Percentiles rank a stretch among this genome's conserved stretches.
phyloP scores from a whole-genome alignment of 2,113 vertebrate genomes.

The Hyperopisus bebe region DNA sequence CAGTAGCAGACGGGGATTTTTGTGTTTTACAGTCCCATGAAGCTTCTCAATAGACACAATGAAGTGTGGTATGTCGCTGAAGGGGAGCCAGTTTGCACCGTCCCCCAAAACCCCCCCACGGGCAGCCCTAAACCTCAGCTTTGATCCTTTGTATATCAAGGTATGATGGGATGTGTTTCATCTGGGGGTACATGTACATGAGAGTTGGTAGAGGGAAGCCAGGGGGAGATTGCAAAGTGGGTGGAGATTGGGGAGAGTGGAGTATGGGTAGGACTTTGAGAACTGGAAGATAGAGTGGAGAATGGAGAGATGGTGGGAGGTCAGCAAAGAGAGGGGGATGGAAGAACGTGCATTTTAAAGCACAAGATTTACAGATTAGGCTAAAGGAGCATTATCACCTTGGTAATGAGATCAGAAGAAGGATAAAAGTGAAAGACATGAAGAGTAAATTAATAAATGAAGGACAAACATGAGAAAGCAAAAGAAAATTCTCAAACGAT shows the following conservation, averaged over 20 bases:
- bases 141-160: neutral
- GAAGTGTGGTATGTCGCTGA: slow-evolving; percentile 66
- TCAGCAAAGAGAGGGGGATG: neutral
- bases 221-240: neutral
- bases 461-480: neutral
- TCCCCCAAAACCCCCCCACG: slow-evolving; percentile 28
- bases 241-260: neutral
- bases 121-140: slow-evolving; percentile 43
- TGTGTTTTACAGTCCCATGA: slow-evolving; percentile 56
- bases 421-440: neutral
- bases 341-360: neutral
- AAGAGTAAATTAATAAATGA: neutral
- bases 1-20: slow-evolving; percentile 3
- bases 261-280: neutral
- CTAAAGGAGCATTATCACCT: neutral
- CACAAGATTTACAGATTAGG: neutral
- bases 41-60: slow-evolving; percentile 64
- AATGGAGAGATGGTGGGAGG: neutral
- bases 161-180: neutral
- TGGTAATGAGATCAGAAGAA: neutral
- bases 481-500: neutral
- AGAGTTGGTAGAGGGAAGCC: neutral
- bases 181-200: neutral
- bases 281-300: neutral
- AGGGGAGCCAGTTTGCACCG: slow-evolving; percentile 48